Conservation (phyloP, 1,140 invertebrate genomes). For the Drosophila serrata region DNA sequence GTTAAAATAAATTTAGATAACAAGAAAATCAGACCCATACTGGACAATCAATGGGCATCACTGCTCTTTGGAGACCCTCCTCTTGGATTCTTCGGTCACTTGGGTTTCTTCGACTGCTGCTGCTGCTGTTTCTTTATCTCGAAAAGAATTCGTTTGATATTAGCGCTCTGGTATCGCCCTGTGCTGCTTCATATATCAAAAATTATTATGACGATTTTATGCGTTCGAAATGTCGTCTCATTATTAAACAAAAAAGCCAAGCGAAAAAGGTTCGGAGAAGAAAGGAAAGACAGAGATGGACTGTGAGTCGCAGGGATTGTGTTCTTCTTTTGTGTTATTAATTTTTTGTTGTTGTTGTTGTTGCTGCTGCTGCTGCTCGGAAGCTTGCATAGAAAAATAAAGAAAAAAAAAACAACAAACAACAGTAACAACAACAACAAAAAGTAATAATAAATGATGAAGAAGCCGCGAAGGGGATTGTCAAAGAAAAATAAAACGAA, state of each 20-base stretch:
- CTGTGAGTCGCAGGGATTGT: conserved; percentile 29
- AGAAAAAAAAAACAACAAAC: no score
- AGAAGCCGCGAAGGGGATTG: conserved; percentile 14
- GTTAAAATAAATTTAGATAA: no score
- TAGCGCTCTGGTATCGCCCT: conserved; percentile 74
- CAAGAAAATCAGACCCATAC: neutral
- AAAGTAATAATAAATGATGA: conserved; percentile 2
- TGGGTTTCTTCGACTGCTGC: conserved; percentile 27
- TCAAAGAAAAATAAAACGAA: conserved; percentile 54
- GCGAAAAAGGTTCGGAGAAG: conserved; percentile 42
- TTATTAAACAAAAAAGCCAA: conserved; percentile 83
- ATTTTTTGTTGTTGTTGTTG: conserved; percentile 33
- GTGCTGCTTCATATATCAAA: conserved; percentile 85
- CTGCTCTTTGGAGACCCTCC: conserved; percentile 14
- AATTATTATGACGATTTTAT: conserved; percentile 86
- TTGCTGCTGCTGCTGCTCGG: conserved; percentile 33
- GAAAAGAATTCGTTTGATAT: conserved; percentile 85
- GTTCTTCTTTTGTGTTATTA: conserved; percentile 48
- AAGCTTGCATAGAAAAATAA: conserved; percentile 51
- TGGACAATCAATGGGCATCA: conserved; percentile 12
- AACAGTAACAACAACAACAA: neutral
- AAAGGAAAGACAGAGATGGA: conserved; percentile 40
- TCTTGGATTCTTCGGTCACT: conserved; percentile 24
- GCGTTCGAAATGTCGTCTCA: conserved; percentile 85
- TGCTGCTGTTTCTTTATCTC: conserved; percentile 70